phyloP scores from a whole-genome alignment of 2,888 invertebrate species.

The Adelognathus sp. region DNA sequence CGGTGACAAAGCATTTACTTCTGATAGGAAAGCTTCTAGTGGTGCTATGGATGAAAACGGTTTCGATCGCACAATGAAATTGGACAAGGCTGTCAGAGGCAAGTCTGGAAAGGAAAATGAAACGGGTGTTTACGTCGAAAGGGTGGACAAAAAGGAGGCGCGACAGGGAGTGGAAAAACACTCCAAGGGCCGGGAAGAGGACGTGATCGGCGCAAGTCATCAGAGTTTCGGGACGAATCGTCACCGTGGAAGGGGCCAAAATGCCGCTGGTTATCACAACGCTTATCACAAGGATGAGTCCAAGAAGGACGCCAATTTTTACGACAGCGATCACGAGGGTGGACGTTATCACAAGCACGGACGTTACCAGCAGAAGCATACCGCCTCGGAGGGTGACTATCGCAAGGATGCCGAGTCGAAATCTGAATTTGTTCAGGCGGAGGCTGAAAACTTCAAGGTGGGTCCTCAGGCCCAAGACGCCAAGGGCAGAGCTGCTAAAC shows the following conservation, averaged over 20 bases:
- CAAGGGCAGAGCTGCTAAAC: constrained; percentile 89
- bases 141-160: constrained; percentile 77
- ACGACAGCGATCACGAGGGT: constrained; percentile 90
- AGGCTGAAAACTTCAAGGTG: constrained; percentile 90
- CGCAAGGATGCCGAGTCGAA: constrained; percentile 91
- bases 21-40: constrained; percentile 80
- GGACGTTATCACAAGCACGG: constrained; percentile 91
- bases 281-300: constrained; percentile 91
- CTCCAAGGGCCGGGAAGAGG: constrained; percentile 85
- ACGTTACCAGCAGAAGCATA: constrained; percentile 89
- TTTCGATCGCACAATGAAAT: constrained; percentile 82
- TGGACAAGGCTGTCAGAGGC: constrained; percentile 83
- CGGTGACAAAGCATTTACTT: constrained; percentile 81
- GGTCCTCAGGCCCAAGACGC: constrained; percentile 90
- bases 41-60: constrained; percentile 84
- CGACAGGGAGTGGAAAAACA: constrained; percentile 80
- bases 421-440: constrained; percentile 88
- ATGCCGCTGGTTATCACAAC: constrained; percentile 92
- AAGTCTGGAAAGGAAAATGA: constrained; percentile 83
- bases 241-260: constrained; percentile 91
- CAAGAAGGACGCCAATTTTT: constrained; percentile 90
- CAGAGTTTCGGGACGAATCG: constrained; percentile 83
- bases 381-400: constrained; percentile 90
- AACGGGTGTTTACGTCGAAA: constrained; percentile 81
- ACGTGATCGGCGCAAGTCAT: constrained; percentile 85